Conservation (phyloP, 2,888 invertebrate species). For the Rhingia rostrata region DNA sequence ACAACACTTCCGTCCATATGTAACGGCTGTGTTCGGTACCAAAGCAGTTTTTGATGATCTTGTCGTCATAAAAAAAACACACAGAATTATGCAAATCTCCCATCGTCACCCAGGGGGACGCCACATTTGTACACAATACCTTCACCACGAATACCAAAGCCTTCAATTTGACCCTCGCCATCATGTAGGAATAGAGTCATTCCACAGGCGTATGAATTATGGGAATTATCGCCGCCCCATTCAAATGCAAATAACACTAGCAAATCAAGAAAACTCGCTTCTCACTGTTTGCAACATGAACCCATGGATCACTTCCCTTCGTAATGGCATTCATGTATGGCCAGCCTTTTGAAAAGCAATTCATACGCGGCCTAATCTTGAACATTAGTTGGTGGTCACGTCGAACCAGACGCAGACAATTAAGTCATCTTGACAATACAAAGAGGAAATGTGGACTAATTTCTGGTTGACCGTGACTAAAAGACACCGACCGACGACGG, state of each 20-base stretch:
- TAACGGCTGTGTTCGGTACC: constrained; percentile 32
- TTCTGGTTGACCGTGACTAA: constrained; percentile 74
- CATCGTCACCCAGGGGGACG: constrained; percentile 15
- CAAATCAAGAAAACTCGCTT: constrained; percentile 26
- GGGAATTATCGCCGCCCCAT: constrained; percentile 66
- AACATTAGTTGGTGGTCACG: constrained; percentile 73
- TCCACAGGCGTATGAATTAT: constrained; percentile 62
- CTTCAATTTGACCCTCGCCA: constrained; percentile 49
- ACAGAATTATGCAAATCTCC: constrained; percentile 58
- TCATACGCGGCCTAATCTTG: constrained; percentile 54
- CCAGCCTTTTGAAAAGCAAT: constrained; percentile 10
- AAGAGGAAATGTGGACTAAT: constrained; percentile 73
- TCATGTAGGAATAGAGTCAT: constrained; percentile 37
- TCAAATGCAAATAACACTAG: constrained; percentile 62
- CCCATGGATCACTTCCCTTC: not conserved
- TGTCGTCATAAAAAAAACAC: constrained; percentile 32
- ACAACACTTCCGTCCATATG: constrained; percentile 56
- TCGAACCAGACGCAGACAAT: constrained; percentile 51
- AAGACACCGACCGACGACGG: constrained; percentile 59
- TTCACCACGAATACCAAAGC: constrained; percentile 33
- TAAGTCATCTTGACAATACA: constrained; percentile 63
- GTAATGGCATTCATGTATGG: not conserved
- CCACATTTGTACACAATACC: constrained; percentile 40
- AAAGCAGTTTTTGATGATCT: constrained; percentile 51
- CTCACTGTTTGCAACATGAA: constrained; percentile 22